These are phyloP conservation scores for Neodiprion lecontei DNA, from an alignment of 1,140 invertebrate genomes.

Conservation along the genomic window DNA sequence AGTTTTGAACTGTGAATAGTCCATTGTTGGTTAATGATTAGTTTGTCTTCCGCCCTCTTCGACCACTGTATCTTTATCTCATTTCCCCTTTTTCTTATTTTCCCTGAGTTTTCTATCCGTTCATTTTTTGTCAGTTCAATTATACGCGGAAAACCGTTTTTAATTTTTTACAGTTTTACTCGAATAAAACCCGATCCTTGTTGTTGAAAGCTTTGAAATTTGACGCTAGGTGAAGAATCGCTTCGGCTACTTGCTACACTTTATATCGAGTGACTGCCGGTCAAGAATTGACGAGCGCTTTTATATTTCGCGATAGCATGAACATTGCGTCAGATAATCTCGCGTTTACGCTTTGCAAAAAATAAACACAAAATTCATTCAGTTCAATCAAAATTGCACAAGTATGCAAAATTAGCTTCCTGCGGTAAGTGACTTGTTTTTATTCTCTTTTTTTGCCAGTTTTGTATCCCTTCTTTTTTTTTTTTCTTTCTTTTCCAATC, in stretches of 20 bases:
- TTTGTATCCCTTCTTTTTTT: not conserved
- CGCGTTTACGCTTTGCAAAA: not conserved
- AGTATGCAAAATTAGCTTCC: not conserved
- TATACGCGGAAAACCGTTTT: not conserved
- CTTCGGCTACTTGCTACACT: not conserved
- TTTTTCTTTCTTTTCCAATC: not conserved
- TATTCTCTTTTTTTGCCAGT: not conserved
- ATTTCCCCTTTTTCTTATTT: too few species aligned
- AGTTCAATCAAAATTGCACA: not conserved
- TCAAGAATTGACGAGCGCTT: constrained; percentile 36
- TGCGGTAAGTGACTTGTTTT: not conserved
- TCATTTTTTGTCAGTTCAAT: too few species aligned
- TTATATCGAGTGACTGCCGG: not conserved
- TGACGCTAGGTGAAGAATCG: not conserved
- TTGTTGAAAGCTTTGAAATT: not conserved
- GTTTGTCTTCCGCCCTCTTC: constrained; percentile 32
- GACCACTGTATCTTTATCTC: constrained; percentile 13
- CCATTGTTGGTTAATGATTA: constrained; percentile 33
- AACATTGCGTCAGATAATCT: constrained; percentile 51
- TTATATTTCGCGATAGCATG: constrained; percentile 53
- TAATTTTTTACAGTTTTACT: not conserved
- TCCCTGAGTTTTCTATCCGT: too few species aligned
- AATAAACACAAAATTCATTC: not conserved
- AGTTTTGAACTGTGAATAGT: constrained; percentile 53
- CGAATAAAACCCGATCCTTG: not conserved